Evolutionary conservation across 2,113 vertebrate genomes (phyloP).

Genomic region (cattle (Bos taurus)): ARS-UCD2.0 NC_037332.1:46588501-46589000

Average conservation of each 20-base stretch:
- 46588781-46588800: neutral
- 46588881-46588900: neutral
- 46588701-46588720: conserved; percentile 15
- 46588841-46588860: neutral
- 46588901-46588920: neutral
- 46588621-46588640: conserved; percentile 22
- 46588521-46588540: conserved; percentile 55
- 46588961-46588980: neutral
- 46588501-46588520: conserved; percentile 55
- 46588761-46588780: neutral
- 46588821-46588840: neutral
- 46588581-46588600: conserved; percentile 25
- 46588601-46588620: conserved; percentile 38
- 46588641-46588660: conserved; percentile 4
- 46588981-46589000: neutral
- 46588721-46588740: neutral
- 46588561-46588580: conserved; percentile 57
- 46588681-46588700: conserved; percentile 13
- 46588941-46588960: neutral
- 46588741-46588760: neutral
- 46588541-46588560: conserved; percentile 54
- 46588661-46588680: conserved; percentile 6
- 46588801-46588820: neutral
- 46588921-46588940: neutral
- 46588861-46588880: neutral